Evolutionary conservation across 2,888 invertebrate species (phyloP).

Genomic region (Pterobdella sp.): DNA sequence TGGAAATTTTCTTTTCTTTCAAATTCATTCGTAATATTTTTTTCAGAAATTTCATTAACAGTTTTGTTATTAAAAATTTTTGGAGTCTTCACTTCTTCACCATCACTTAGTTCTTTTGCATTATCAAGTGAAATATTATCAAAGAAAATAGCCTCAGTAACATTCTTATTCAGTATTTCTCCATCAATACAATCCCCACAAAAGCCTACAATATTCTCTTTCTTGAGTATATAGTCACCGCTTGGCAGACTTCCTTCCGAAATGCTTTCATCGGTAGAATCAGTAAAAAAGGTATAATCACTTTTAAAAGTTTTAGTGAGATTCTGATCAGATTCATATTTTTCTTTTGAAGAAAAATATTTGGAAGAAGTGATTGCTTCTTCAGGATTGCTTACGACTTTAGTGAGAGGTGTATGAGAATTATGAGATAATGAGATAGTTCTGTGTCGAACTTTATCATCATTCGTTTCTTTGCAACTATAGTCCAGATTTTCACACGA

Average conservation of each 20-base stretch:
- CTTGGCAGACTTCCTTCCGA: not conserved
- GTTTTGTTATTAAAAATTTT: not conserved
- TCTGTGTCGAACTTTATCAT: not conserved
- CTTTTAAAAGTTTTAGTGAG: not conserved
- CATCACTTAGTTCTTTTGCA: not conserved
- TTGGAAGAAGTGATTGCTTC: no score
- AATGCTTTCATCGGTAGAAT: not conserved
- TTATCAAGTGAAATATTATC: not conserved
- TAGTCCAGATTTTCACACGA: conserved; percentile 3
- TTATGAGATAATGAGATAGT: not conserved
- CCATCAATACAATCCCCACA: not conserved
- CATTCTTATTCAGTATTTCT: not conserved
- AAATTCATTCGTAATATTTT: not conserved
- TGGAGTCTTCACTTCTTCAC: not conserved
- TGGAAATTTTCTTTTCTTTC: not conserved
- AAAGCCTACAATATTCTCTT: not conserved
- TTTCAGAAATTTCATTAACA: not conserved
- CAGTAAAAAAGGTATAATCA: not conserved
- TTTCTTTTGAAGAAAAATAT: no score
- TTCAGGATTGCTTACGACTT: not conserved
- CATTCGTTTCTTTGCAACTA: not conserved
- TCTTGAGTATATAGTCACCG: not conserved
- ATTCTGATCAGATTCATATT: not conserved
- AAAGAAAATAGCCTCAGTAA: no score
- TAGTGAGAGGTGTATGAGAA: not conserved